Evolutionary conservation across 2,888 invertebrate genomes (phyloP).

Genomic region (Cybosia mesomella): DNA sequence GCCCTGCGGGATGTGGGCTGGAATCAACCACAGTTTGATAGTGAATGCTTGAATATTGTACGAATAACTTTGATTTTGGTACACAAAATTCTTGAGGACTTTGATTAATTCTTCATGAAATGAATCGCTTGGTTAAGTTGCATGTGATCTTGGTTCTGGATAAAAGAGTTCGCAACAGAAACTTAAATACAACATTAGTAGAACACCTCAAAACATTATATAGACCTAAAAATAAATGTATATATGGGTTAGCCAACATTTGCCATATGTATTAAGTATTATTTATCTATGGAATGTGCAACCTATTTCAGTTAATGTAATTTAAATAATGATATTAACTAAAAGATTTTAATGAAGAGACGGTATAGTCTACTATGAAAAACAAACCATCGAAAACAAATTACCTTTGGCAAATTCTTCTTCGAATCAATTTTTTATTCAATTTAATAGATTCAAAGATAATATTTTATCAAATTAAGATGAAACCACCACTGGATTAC

Average conservation of each 20-base stretch:
- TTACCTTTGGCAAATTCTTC: too few species aligned
- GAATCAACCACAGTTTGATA: constrained; percentile 4
- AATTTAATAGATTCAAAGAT: too few species aligned
- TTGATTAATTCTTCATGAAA: not conserved
- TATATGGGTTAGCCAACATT: not conserved
- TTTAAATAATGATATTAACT: too few species aligned
- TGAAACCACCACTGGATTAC: too few species aligned
- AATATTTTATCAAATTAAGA: too few species aligned
- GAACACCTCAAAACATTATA: not conserved
- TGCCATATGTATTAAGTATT: not conserved
- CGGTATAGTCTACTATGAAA: too few species aligned
- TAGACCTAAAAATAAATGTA: not conserved
- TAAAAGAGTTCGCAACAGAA: not conserved
- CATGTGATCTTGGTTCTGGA: not conserved
- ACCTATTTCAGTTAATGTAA: too few species aligned
- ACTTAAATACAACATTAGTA: not conserved
- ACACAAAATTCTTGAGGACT: not conserved
- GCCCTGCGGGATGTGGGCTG: constrained; percentile 5
- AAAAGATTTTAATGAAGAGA: too few species aligned
- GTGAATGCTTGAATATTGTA: constrained; percentile 7
- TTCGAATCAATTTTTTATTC: too few species aligned
- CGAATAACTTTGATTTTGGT: constrained; percentile 5
- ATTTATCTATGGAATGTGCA: not conserved
- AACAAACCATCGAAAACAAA: too few species aligned
- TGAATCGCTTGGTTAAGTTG: not conserved